These are phyloP conservation scores for Amblyornis subalaris DNA, from an alignment of 2,113 vertebrate genomes.

Conservation along the genomic window DNA sequence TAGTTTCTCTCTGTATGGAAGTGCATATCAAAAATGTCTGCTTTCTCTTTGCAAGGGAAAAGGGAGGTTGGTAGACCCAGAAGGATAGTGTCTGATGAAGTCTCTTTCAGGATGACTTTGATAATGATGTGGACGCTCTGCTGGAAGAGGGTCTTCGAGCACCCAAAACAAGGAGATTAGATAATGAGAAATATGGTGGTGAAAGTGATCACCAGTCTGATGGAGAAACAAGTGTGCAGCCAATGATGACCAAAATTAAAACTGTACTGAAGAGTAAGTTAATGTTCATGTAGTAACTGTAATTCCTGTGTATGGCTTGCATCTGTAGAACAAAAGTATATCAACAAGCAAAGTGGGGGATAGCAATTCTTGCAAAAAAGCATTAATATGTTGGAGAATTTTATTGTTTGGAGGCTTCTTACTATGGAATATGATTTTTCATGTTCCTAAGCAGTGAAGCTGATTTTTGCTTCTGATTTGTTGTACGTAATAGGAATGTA, in stretches of 20 bases:
- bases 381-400: neutral
- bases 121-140: constrained; percentile 97
- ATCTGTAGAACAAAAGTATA: neutral
- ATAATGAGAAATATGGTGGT: constrained; percentile 82
- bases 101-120: constrained; percentile 97
- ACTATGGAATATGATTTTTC: neutral
- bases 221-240: constrained; percentile 91
- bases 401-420: neutral
- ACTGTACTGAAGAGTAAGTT: constrained; percentile 98
- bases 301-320: neutral
- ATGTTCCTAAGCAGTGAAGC: neutral
- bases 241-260: constrained; percentile 99
- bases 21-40: neutral
- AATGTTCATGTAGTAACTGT: neutral
- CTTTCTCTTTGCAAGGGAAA: neutral
- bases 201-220: constrained; percentile 95
- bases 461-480: neutral
- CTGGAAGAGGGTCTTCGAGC: constrained; percentile 95
- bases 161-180: constrained; percentile 90
- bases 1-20: constrained; percentile 6
- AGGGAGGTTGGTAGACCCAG: neutral
- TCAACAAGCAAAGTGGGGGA: neutral
- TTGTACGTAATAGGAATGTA: neutral
- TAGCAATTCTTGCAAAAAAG: neutral
- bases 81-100: constrained; percentile 57